Percentiles rank a stretch among this genome's conserved stretches.
phyloP scores from a whole-genome alignment of 2,888 invertebrate genomes.

The Polydrusus pterygomalis region DNA sequence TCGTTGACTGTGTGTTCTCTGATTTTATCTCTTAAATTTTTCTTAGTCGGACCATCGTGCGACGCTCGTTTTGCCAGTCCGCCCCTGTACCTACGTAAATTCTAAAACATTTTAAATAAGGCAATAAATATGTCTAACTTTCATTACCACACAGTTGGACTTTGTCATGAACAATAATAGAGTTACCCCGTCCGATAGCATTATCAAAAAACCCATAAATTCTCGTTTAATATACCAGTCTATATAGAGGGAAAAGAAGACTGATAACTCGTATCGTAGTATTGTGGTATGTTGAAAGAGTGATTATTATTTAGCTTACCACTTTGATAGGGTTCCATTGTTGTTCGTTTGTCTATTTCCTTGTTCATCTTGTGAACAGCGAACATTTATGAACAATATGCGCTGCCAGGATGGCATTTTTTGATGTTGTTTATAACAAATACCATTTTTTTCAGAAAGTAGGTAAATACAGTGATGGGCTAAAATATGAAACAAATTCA shows the following conservation, averaged over 20 bases:
- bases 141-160: constrained; percentile 4
- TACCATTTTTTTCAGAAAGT: no score
- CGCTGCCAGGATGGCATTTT: no score
- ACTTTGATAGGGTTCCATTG: constrained; percentile 17
- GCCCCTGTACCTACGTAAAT: no score
- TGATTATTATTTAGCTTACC: constrained; percentile 29
- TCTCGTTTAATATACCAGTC: constrained; percentile 7
- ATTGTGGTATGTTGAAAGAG: constrained; percentile 34
- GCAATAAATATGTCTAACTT: constrained; percentile 1
- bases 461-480: no score
- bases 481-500: no score
- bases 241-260: constrained; percentile 26
- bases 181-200: constrained; percentile 28
- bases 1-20: no score
- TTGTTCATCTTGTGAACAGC: constrained; percentile 24
- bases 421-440: no score
- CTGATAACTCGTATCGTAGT: constrained; percentile 31
- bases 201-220: constrained; percentile 34
- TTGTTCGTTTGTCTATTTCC: constrained; percentile 8
- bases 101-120: not conserved
- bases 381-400: constrained; percentile 1
- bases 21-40: no score
- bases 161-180: constrained; percentile 21
- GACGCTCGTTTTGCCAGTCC: no score
- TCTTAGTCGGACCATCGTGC: no score